phyloP scores from a whole-genome alignment of 2,113 vertebrate species.

The Seriola rivoliana region DNA sequence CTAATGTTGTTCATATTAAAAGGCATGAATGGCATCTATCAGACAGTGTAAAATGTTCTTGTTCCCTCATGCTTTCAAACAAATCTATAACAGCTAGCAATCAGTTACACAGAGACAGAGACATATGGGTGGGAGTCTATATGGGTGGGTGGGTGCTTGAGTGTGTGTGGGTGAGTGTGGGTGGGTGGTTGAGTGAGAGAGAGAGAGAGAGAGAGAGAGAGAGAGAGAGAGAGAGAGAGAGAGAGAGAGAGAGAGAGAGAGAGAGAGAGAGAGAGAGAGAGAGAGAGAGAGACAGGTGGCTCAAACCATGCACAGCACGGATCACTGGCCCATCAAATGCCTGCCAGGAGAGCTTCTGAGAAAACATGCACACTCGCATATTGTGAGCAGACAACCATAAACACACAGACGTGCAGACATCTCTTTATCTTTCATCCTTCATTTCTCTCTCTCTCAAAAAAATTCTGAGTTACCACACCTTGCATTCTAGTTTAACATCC shows the following conservation, averaged over 20 bases:
- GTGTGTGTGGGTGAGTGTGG: neutral
- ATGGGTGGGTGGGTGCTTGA: neutral
- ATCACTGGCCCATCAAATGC: slow-evolving; percentile 64
- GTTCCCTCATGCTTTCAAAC: neutral
- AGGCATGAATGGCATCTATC: neutral
- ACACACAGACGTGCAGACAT: slow-evolving; percentile 32
- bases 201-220: neutral
- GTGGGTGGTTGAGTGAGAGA: neutral
- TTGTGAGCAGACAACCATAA: slow-evolving; percentile 48
- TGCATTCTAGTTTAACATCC: slow-evolving; percentile 13
- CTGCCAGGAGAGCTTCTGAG: slow-evolving; percentile 61
- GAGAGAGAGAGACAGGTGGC: slow-evolving; percentile 60
- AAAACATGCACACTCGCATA: slow-evolving; percentile 57
- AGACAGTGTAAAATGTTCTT: neutral
- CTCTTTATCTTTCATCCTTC: neutral
- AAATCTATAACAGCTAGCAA: neutral
- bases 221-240: neutral
- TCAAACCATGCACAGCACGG: slow-evolving; percentile 52
- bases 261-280: neutral
- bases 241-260: slow-evolving; percentile 4
- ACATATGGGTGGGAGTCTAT: neutral
- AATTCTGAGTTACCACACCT: slow-evolving; percentile 27
- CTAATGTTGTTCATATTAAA: neutral
- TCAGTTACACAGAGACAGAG: neutral
- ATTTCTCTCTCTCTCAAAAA: neutral